Evolutionary conservation across 2,113 vertebrate genomes (phyloP).

Genomic region (Harpagus bidentatus): DNA sequence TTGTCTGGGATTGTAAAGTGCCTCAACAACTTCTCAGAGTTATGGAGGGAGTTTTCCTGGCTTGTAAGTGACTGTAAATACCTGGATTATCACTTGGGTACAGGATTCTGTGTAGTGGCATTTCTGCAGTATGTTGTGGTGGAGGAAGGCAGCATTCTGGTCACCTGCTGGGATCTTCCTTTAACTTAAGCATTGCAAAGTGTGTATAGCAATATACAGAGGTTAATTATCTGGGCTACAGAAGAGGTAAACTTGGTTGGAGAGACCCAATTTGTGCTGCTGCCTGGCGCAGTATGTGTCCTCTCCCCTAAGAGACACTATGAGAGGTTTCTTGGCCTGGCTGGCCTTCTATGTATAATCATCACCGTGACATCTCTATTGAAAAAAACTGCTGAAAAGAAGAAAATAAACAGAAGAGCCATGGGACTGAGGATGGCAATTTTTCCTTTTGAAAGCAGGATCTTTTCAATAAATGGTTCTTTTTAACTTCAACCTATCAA

Average conservation of each 20-base stretch:
- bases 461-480: background rate
- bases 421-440: no score
- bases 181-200: background rate
- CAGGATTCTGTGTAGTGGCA: background rate
- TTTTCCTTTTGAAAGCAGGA: background rate
- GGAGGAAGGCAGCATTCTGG: background rate
- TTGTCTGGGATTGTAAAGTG: background rate
- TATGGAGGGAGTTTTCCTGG: background rate
- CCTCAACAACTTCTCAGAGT: background rate
- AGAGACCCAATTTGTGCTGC: background rate
- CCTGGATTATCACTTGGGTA: background rate
- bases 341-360: background rate
- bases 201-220: background rate
- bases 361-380: background rate
- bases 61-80: background rate
- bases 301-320: background rate
- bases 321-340: background rate
- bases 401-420: background rate
- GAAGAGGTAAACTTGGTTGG: background rate
- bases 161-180: background rate
- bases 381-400: background rate
- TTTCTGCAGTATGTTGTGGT: background rate
- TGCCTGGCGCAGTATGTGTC: background rate
- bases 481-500: background rate
- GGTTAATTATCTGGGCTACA: background rate